Evolutionary conservation across 2,888 invertebrate genomes (phyloP).

Genomic region (Kryphioiulus occultus): DNA sequence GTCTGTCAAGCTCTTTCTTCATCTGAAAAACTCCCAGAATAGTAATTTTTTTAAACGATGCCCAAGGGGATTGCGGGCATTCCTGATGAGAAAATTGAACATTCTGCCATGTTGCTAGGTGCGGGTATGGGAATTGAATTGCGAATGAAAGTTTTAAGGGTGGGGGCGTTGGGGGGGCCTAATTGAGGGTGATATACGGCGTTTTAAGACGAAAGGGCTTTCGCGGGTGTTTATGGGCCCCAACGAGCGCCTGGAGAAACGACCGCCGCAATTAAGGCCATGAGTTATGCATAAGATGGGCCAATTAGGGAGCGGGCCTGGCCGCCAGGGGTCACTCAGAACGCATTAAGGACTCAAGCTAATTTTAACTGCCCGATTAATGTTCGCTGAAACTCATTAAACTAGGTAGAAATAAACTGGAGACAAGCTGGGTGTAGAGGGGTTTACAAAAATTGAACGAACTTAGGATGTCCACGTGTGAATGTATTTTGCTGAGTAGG

Average conservation of each 20-base stretch:
- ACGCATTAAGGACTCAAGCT: not conserved
- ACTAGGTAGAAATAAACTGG: too few species aligned
- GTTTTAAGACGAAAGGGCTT: not conserved
- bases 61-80: not conserved
- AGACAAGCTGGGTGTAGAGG: too few species aligned
- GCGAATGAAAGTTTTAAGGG: not conserved
- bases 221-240: not conserved
- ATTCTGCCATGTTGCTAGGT: not conserved
- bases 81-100: not conserved
- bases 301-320: not conserved
- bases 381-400: not conserved
- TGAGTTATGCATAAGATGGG: not conserved
- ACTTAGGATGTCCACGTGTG: too few species aligned
- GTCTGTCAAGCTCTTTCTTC: not conserved
- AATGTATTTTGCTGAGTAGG: too few species aligned
- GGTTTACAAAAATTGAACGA: too few species aligned
- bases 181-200: too few species aligned
- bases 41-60: not conserved
- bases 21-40: not conserved
- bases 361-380: not conserved
- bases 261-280: not conserved
- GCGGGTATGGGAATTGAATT: not conserved
- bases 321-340: not conserved
- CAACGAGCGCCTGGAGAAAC: not conserved
- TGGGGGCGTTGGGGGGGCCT: not conserved